phyloP scores from a whole-genome alignment of 1,140 invertebrate species.

The Drosophila saltans region DNA sequence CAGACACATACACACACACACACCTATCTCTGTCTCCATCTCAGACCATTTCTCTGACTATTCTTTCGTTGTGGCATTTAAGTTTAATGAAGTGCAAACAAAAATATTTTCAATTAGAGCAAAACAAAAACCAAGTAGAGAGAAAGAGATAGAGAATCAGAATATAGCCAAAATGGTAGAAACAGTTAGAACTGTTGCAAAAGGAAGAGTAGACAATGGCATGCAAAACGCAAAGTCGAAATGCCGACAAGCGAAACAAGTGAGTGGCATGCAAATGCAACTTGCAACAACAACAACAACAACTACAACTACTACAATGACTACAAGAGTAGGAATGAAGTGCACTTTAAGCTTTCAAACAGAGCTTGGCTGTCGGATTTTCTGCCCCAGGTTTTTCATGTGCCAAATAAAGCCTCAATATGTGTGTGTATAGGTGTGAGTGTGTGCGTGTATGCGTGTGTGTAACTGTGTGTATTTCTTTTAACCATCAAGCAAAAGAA shows the following conservation, averaged over 20 bases:
- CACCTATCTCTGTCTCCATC: background rate
- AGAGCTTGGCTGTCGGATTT: constrained; percentile 67
- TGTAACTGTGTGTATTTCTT: too few species aligned
- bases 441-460: too few species aligned
- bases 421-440: background rate
- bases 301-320: constrained; percentile 1
- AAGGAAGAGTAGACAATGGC: constrained; percentile 29
- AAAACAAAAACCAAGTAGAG: constrained; percentile 27
- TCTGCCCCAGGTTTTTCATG: constrained; percentile 9
- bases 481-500: background rate
- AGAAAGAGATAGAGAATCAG: background rate
- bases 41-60: constrained; percentile 29
- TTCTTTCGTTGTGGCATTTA: constrained; percentile 44
- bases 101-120: constrained; percentile 76
- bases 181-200: constrained; percentile 19
- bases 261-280: constrained; percentile 75
- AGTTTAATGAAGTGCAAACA: constrained; percentile 79
- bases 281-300: constrained; percentile 37
- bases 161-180: constrained; percentile 21
- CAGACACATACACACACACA: too few species aligned
- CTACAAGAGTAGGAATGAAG: constrained; percentile 23
- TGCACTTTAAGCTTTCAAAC: constrained; percentile 61
- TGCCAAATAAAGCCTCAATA: constrained; percentile 31
- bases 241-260: constrained; percentile 49
- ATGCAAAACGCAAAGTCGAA: constrained; percentile 53